These are phyloP conservation scores for Alosa sapidissima DNA, from an alignment of 2,797 vertebrate species.

Conservation along the genomic window DNA sequence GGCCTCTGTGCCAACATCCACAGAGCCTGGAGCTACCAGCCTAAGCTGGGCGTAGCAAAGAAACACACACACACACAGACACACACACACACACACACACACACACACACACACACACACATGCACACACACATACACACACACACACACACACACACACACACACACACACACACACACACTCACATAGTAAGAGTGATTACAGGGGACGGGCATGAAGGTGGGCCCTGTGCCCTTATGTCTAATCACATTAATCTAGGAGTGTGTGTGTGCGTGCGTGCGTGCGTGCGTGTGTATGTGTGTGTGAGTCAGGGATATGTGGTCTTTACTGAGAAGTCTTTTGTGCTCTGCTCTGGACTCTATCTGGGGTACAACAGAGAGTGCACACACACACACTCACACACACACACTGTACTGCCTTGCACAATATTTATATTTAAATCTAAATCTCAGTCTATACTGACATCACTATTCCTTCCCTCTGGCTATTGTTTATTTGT, in stretches of 20 bases:
- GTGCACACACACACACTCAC: too few species aligned
- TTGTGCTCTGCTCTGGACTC: too few species aligned
- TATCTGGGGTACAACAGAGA: too few species aligned
- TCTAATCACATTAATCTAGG: background rate
- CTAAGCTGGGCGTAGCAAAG: conserved; percentile 41
- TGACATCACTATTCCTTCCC: too few species aligned
- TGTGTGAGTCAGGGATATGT: background rate
- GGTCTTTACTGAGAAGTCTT: too few species aligned
- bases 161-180: too few species aligned
- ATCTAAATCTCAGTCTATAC: too few species aligned
- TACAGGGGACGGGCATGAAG: background rate
- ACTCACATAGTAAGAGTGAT: conserved; percentile 43
- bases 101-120: background rate
- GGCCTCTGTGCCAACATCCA: conserved; percentile 32
- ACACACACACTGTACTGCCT: too few species aligned
- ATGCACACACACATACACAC: too few species aligned
- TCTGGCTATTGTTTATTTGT: too few species aligned
- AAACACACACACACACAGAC: conserved; percentile 1
- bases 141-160: too few species aligned
- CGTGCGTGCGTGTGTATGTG: background rate
- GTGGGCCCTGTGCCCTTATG: background rate
- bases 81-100: conserved; percentile 49
- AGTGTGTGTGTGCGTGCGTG: background rate
- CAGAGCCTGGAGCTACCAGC: conserved; percentile 44
- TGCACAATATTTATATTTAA: too few species aligned